Evolutionary conservation across 1,140 invertebrate species (phyloP), one percentile per base, ranked within the genome.

Genomic region (Zaprionus camerounensis): DNA sequence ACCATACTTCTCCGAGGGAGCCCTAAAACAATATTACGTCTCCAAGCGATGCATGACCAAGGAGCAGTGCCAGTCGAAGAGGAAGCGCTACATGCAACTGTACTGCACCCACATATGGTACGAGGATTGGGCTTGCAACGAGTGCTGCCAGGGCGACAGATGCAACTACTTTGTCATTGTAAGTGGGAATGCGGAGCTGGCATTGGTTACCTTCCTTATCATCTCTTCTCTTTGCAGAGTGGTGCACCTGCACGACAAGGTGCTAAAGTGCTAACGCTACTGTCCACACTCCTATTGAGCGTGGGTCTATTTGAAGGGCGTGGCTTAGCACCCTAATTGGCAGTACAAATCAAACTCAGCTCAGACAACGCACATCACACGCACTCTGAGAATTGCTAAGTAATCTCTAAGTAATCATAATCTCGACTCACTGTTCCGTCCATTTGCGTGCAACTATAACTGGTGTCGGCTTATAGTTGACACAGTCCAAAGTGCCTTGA

Each of bases 141-240:
- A 99, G 93, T 99, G 98, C 93, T 99, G 98, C 93, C 96, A 96
- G 88, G 99, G 98, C 51, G 98, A 99, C 93, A 94, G 97, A 69
- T 99, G 98, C 93, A 99, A 99, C 93, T 99, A 98, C 93, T 99
- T 97, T 93, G 96, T 99, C 26, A 98, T 99, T 90, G 98, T 99
- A 94, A 97, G 97, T 95, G 78, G 15, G 12, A 34, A 41, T 20
- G n/a, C 22, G 55, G 20, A 66, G 6, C 38, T n/a, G 1, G 7
- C 31, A 5, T 20, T 31, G 5, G 9, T 57, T 6, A 0, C 6
- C 9, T 4, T 0, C 5, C 13, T 36, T 1, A 17, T 65, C 22
- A 13, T 12, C 3, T 9, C 7, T 2, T 7, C 17, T 46, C 4
- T 41, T 78, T 85, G 11, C 71, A 90, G 85, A 90, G 85, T 36